These are phyloP conservation scores for Ptychoptera contaminata DNA, from an alignment of 2,888 invertebrate species.

Conservation along the genomic window DNA sequence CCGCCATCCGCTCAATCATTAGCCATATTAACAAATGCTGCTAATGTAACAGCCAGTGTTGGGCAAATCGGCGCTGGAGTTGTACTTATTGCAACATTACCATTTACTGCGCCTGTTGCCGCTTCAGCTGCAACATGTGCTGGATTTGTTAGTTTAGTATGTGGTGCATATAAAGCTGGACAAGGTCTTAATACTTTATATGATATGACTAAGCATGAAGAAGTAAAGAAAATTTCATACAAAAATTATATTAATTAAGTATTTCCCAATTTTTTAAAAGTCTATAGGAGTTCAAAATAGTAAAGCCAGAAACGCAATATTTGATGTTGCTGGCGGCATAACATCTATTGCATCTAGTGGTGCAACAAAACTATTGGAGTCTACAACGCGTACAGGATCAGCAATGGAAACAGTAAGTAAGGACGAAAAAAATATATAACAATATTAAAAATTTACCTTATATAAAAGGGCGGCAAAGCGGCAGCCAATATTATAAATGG, in stretches of 20 bases:
- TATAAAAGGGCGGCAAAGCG: slow-evolving; percentile 10
- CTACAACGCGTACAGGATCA: slow-evolving; percentile 17
- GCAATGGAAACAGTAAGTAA: too few relatives aligned
- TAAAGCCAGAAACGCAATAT: slow-evolving; percentile 20
- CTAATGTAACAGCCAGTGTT: neutral
- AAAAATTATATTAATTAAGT: too few relatives aligned
- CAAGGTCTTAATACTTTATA: slow-evolving; percentile 17
- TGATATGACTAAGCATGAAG: slow-evolving; percentile 20
- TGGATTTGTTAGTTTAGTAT: slow-evolving; percentile 14
- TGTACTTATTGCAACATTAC: too few relatives aligned
- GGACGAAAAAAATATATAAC: too few relatives aligned
- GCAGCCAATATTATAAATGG: slow-evolving; percentile 24
- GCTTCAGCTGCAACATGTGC: too few relatives aligned
- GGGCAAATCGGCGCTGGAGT: neutral
- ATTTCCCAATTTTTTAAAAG: too few relatives aligned
- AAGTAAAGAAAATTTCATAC: too few relatives aligned
- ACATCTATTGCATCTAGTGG: slow-evolving; percentile 17
- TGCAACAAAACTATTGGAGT: slow-evolving; percentile 17
- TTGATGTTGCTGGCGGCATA: slow-evolving; percentile 18
- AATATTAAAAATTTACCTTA: too few relatives aligned
- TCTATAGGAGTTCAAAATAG: slow-evolving; percentile 10
- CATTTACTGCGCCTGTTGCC: too few relatives aligned
- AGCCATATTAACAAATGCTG: neutral
- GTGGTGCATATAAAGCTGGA: slow-evolving; percentile 14
- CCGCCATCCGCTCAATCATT: neutral